These are phyloP conservation scores for Idaea dimidiata DNA, from an alignment of 2,888 invertebrate species.

Conservation along the genomic window DNA sequence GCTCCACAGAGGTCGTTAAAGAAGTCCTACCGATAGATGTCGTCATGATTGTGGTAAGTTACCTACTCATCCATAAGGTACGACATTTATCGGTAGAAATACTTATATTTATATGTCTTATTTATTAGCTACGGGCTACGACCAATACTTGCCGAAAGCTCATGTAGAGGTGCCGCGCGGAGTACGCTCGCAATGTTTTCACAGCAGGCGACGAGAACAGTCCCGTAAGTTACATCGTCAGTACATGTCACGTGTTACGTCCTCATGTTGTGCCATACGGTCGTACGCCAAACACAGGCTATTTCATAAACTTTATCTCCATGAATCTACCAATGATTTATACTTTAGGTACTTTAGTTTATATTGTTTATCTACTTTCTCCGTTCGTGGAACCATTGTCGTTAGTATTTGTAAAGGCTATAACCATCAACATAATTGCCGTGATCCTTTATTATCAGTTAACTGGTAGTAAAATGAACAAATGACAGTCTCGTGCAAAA, in stretches of 20 bases:
- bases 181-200: constrained; percentile 29
- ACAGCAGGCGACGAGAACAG: constrained; percentile 37
- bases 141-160: neutral
- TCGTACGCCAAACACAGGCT: constrained; percentile 51
- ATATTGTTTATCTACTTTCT: constrained; percentile 56
- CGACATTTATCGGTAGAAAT: too few relatives aligned
- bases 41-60: too few relatives aligned
- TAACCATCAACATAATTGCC: constrained; percentile 48
- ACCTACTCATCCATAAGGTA: too few relatives aligned
- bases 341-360: constrained; percentile 29
- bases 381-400: constrained; percentile 57
- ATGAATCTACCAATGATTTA: constrained; percentile 69
- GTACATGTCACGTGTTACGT: constrained; percentile 51
- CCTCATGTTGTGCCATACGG: constrained; percentile 47
- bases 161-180: neutral
- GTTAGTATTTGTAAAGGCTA: constrained; percentile 56
- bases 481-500: constrained; percentile 25
- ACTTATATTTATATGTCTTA: neutral
- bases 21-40: too few relatives aligned
- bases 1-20: too few relatives aligned
- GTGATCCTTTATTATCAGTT: constrained; percentile 32
- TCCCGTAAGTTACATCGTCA: constrained; percentile 40
- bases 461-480: constrained; percentile 31
- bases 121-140: neutral
- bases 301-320: constrained; percentile 68